Evolutionary conservation across 2,113 vertebrate species (phyloP), one percentile per base, ranked within the genome.

Genomic region (Rallus limicola): DNA sequence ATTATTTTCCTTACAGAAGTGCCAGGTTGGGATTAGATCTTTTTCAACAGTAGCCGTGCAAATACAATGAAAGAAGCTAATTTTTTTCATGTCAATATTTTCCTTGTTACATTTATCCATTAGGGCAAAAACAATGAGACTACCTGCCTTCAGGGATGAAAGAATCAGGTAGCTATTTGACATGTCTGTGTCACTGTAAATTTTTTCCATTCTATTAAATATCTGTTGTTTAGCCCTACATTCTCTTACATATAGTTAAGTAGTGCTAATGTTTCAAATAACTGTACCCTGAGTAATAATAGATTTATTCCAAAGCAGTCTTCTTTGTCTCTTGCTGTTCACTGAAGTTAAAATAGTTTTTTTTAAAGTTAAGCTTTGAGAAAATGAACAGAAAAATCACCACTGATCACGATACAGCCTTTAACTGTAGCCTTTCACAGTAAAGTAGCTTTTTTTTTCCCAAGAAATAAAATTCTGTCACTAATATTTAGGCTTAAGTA

Each of bases 121-220:
- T 71, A 56, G 18, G 26, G 16, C 4, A 9, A 74, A 81, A 86
- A 29, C 33, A 15, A 7, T 40, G 28, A 56, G 16, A 59, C 55
- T 59, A 1, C 52, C 13, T 5, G 28, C 25, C 46, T 74, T 34
- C 42, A 63, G 21, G 28, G 21, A 13, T 40, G 28, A 44, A 79
- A 62, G 15, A 20, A 25, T 67, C 19, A 24, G 18, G 25, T 82
- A 34, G 15, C 18, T 78, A 11, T 11, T 56, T 82, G 28, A 48
- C 52, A 2, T 28, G 2, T 53, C 19, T 78, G 2, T 71, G 34
- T 12, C 0, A 0, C 55, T 58, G 0, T 38, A 2, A 55, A 8
- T 59, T 84, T 71, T 69, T 82, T 29, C 16, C 15, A 7, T 76
- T 76, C 16, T 76, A 2, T 56, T 44, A 53, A 11, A 4, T 74